Percentiles rank a stretch among this genome's conserved stretches.
These are phyloP conservation scores for Musca domestica DNA, from an alignment of 1,140 invertebrate genomes.

Conservation along the genomic window DNA sequence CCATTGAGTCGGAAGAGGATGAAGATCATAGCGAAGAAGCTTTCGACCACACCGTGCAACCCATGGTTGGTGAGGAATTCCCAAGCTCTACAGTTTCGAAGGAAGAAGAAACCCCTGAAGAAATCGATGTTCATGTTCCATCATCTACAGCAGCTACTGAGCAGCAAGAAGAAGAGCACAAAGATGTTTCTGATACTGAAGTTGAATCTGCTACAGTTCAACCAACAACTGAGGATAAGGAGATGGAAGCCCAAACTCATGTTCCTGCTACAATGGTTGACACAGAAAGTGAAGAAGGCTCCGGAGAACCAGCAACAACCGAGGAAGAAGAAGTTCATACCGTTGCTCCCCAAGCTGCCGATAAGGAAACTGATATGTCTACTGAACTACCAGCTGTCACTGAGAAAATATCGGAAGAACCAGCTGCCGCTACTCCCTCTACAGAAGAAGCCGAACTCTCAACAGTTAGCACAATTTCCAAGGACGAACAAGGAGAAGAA, in stretches of 20 bases:
- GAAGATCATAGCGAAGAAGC: background rate
- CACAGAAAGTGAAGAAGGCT: constrained; percentile 22
- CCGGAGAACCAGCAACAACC: background rate
- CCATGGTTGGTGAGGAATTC: too few species aligned
- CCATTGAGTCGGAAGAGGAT: constrained; percentile 4
- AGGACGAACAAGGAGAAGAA: constrained; percentile 8
- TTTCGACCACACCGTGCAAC: too few species aligned
- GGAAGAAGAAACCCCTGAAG: background rate
- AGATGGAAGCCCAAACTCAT: constrained; percentile 1
- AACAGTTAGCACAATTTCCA: background rate
- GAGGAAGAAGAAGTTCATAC: constrained; percentile 14
- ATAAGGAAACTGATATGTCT: constrained; percentile 25
- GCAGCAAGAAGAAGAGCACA: too few species aligned
- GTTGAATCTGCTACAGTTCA: constrained; percentile 23
- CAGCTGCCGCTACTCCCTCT: background rate
- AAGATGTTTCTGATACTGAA: constrained; percentile 11
- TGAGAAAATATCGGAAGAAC: background rate
- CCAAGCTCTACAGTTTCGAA: background rate
- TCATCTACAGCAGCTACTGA: too few species aligned
- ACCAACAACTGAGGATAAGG: constrained; percentile 20
- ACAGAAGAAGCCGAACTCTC: background rate
- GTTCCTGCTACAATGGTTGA: constrained; percentile 2
- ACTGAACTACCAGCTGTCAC: background rate
- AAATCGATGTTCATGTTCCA: background rate
- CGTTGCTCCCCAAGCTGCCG: constrained; percentile 15